Percentiles rank a stretch among this genome's conserved stretches.
These are phyloP conservation scores for Apostichopus californicus DNA, from an alignment of 35 echinoderm and acorn worm genomes.

Conservation along the genomic window DNA sequence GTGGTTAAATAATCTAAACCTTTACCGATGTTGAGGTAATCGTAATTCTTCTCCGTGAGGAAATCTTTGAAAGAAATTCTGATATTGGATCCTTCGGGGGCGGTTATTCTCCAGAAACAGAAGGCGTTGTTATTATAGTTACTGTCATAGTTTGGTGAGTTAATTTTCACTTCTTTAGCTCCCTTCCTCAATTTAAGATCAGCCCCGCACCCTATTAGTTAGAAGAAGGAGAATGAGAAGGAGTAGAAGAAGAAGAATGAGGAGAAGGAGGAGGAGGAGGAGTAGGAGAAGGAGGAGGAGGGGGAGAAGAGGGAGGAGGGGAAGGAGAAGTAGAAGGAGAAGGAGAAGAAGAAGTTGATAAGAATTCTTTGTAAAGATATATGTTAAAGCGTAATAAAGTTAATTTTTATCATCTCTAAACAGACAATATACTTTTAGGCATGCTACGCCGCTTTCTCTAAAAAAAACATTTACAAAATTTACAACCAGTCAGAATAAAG, in stretches of 20 bases:
- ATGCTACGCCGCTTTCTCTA: too few relatives aligned
- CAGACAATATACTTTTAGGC: too few relatives aligned
- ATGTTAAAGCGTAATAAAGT: too few relatives aligned
- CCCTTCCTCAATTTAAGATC: neutral
- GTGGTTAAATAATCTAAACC: constrained; percentile 49
- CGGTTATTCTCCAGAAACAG: constrained; percentile 82
- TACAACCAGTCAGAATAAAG: too few relatives aligned
- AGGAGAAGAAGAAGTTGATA: too few relatives aligned
- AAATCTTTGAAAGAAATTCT: constrained; percentile 69
- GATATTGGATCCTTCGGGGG: constrained; percentile 59
- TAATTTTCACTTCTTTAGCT: neutral
- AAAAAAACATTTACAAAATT: too few relatives aligned
- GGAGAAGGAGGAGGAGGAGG: too few relatives aligned
- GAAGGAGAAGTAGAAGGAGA: too few relatives aligned
- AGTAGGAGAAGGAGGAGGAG: too few relatives aligned
- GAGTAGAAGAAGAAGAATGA: neutral
- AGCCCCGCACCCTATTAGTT: neutral
- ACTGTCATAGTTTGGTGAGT: constrained; percentile 59
- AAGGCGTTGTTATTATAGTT: constrained; percentile 60
- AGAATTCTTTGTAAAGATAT: too few relatives aligned
- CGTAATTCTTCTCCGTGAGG: constrained; percentile 69
- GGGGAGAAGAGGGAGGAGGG: too few relatives aligned
- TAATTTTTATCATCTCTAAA: too few relatives aligned
- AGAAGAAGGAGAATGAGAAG: neutral
- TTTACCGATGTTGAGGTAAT: constrained; percentile 74